phyloP scores from a whole-genome alignment of 1,140 invertebrate species.

The Phenacoccus solenopsis region DNA sequence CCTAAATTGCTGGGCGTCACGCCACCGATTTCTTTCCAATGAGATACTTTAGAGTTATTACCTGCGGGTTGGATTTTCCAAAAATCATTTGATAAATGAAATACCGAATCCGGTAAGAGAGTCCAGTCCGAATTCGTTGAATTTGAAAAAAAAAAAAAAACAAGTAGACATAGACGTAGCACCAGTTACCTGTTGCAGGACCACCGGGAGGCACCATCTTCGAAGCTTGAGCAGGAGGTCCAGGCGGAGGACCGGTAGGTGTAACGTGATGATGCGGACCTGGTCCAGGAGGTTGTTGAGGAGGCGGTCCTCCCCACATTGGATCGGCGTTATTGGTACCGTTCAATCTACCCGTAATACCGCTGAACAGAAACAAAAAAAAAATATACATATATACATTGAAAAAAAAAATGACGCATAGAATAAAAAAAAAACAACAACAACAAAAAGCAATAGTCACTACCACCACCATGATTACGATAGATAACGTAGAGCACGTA shows the following conservation, averaged over 20 bases:
- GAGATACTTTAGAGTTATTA: constrained; percentile 41
- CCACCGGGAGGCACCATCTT: constrained; percentile 25
- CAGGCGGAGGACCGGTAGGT: constrained; percentile 34
- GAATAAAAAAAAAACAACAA: not conserved
- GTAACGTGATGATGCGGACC: constrained; percentile 32
- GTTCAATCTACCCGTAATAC: constrained; percentile 59
- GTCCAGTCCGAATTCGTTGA: too few species aligned
- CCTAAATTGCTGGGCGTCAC: constrained; percentile 33
- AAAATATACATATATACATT: too few species aligned
- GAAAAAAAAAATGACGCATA: not conserved
- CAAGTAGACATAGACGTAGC: not conserved
- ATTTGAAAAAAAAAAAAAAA: too few species aligned
- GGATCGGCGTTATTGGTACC: constrained; percentile 45
- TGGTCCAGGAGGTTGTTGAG: constrained; percentile 41
- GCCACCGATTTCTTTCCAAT: constrained; percentile 61
- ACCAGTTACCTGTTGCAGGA: constrained; percentile 24
- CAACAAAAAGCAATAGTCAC: not conserved
- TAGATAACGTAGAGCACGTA: too few species aligned
- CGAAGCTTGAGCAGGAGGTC: constrained; percentile 30
- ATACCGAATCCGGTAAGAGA: too few species aligned
- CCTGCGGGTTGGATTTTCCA: constrained; percentile 22
- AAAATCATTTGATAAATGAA: constrained; percentile 14
- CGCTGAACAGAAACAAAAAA: too few species aligned
- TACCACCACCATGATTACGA: not conserved
- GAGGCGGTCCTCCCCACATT: constrained; percentile 50